Base-by-base conservation (phyloP, 2,888 invertebrate genomes). In the Heliconius erato region DNA sequence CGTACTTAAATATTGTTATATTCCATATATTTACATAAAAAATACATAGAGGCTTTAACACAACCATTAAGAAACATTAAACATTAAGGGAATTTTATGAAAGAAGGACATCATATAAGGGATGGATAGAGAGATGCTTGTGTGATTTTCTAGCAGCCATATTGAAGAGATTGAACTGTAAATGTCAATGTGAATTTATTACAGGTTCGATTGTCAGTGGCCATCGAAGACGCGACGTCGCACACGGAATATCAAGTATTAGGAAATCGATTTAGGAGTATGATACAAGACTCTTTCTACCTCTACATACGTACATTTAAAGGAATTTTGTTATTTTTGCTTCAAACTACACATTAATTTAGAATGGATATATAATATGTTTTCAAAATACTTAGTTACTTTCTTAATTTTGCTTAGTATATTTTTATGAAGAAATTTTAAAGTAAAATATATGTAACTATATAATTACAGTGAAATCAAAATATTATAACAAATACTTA, bases 91-190 rank as follows among this genome's bases (percentile, higher is more conserved):
- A 16, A 5, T 54, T 54, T 19, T 54, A 54, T 54, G 16, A 9
- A 40, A 49, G 49, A 19, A 16, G 2, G 54, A 54, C 7, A 19
- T 19, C 6, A 54, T 54, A 54, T 23, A 23, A 54, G 54, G 19
- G 7, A 23, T 54, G 54, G 23, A 19, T 19, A 54, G 19, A 32
- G 32, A 32, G 32, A 32, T 7, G 7, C 19, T 85, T 87, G 80
- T 86, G 85, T 89, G 89, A 91, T 91, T 91, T 91, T 88, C 91
- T 88, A 88, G 87, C 86, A 83, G 85, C 85, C 86, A 88, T 79
- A 89, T 90, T 90, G 88, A 89, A 89, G 88, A 88, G 87, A 90
- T 89, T 90, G 88, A 90, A 89, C 88, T 89, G 87, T 86, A 87
- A 91, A 90, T 91, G 54, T 54, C 74, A 78, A 67, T 28, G 74